phyloP scores from a whole-genome alignment of 92 coral and sea anemone genomes.

The Palythoa caribaeorum region DNA sequence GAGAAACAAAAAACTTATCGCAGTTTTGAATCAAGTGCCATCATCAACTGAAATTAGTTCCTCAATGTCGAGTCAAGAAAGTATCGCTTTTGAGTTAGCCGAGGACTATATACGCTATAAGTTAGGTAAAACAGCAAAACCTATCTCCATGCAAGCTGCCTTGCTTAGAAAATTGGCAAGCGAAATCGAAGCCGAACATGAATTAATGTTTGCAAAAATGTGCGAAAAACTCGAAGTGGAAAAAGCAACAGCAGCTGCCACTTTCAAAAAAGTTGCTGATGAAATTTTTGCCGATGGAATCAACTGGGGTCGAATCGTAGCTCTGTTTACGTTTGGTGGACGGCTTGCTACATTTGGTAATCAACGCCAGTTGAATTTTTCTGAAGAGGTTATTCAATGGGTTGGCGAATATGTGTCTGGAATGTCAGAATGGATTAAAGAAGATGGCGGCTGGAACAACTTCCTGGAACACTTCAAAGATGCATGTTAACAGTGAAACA shows the following conservation, averaged over 20 bases:
- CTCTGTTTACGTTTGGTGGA: too few species aligned
- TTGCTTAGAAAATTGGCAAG: conserved; percentile 72
- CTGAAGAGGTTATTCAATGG: too few species aligned
- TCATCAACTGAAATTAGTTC: neutral
- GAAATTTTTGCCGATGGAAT: conserved; percentile 75
- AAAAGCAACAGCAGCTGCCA: conserved; percentile 49
- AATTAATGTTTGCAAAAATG: conserved; percentile 74
- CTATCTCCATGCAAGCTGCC: conserved; percentile 64
- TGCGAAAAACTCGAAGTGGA: conserved; percentile 65
- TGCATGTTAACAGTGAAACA: too few species aligned
- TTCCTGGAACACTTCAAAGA: too few species aligned
- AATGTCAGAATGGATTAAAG: too few species aligned
- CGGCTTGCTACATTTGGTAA: too few species aligned
- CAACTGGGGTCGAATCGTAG: conserved; percentile 79
- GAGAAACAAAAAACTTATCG: neutral
- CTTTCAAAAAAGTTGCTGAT: conserved; percentile 75
- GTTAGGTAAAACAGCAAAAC: conserved; percentile 59
- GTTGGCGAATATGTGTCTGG: too few species aligned
- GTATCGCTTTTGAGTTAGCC: conserved; percentile 74
- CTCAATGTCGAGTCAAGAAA: conserved; percentile 36
- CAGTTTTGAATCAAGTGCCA: neutral
- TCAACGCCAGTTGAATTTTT: too few species aligned
- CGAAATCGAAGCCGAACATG: conserved; percentile 81
- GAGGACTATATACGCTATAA: conserved; percentile 76
- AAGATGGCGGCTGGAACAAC: too few species aligned